Evolutionary conservation across 2,888 invertebrate genomes (phyloP).

Genomic region (Minunthozetes semirufus): DNA sequence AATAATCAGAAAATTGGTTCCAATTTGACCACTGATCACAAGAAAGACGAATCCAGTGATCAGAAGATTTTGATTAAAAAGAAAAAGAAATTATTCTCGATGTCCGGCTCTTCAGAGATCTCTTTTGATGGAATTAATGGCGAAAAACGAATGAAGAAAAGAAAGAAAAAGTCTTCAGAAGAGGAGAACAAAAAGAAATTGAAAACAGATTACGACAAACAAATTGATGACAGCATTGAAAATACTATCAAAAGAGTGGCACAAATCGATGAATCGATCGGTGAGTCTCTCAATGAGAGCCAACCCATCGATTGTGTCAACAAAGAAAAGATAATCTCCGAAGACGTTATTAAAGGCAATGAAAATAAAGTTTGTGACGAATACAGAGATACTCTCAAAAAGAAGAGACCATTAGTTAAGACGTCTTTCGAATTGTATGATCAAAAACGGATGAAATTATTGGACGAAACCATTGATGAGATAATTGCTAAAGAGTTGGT

Average conservation of each 20-base stretch:
- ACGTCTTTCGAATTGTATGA: slow-evolving; percentile 7
- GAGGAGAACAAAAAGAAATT: slow-evolving; percentile 2
- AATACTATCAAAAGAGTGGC: not conserved
- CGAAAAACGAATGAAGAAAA: not conserved
- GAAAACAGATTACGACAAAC: slow-evolving; percentile 16
- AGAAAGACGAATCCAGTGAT: not conserved
- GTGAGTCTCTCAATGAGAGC: not conserved
- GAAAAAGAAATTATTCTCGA: slow-evolving; percentile 8
- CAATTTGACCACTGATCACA: not conserved
- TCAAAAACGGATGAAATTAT: slow-evolving; percentile 19
- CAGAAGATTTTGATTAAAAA: not conserved
- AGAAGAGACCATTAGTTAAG: not conserved
- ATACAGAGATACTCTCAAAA: not conserved
- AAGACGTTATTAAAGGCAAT: not conserved
- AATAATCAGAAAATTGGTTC: slow-evolving; percentile 7
- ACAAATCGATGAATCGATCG: slow-evolving; percentile 6
- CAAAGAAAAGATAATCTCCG: not conserved
- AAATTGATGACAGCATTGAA: slow-evolving; percentile 11
- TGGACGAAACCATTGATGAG: slow-evolving; percentile 27
- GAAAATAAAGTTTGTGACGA: not conserved
- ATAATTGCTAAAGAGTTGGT: slow-evolving; percentile 4
- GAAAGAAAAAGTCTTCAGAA: not conserved
- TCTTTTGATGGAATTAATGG: not conserved
- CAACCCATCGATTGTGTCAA: not conserved
- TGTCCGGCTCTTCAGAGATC: not conserved